Evolutionary conservation across 2,888 invertebrate genomes (phyloP).

Genomic region (Heliconius charithonia): DNA sequence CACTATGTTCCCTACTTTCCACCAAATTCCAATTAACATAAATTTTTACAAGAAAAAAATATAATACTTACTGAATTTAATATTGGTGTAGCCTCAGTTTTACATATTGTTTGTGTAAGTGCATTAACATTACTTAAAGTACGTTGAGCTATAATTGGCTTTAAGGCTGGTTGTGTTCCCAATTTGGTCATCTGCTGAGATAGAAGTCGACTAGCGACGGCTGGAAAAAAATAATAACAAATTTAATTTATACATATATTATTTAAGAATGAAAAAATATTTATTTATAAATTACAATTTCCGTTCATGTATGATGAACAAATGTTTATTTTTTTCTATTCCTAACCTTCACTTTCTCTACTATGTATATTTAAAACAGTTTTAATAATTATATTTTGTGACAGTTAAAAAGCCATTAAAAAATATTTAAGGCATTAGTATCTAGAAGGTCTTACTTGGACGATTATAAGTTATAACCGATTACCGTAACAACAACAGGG

Average conservation of each 20-base stretch:
- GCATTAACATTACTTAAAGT: constrained; percentile 56
- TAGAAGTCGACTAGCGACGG: constrained; percentile 60
- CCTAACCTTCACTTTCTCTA: background rate
- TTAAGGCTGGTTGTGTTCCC: constrained; percentile 59
- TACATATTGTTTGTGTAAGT: constrained; percentile 52
- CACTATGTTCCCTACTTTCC: too few species aligned
- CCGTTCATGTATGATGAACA: background rate
- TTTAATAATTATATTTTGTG: background rate
- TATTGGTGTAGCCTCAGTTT: constrained; percentile 62
- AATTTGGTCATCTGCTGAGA: constrained; percentile 65
- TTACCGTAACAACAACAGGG: constrained; percentile 51
- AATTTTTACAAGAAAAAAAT: background rate
- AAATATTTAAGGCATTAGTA: background rate
- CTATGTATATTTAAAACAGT: background rate
- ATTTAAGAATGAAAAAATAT: background rate
- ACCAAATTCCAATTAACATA: too few species aligned
- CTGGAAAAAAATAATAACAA: constrained; percentile 54
- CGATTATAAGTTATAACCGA: background rate
- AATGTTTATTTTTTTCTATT: constrained; percentile 4
- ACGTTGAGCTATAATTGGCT: constrained; percentile 48
- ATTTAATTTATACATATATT: background rate
- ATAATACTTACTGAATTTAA: constrained; percentile 63
- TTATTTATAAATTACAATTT: background rate
- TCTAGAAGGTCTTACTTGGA: background rate
- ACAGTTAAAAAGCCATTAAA: background rate